These are phyloP conservation scores for Semnornis frantzii DNA, from an alignment of 2,113 vertebrate genomes.

Conservation along the genomic window DNA sequence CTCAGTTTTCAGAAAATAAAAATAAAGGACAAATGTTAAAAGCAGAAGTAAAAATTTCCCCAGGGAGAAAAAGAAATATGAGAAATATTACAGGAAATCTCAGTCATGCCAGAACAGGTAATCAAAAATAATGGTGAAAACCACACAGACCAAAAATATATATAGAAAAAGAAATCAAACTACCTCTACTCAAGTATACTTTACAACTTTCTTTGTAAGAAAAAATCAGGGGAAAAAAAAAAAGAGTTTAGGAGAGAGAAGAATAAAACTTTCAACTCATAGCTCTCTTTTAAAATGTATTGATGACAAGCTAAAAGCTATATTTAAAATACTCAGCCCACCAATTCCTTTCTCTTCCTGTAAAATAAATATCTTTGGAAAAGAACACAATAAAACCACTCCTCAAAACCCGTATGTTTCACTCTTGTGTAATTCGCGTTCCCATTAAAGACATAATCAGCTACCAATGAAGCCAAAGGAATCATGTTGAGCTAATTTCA, in stretches of 20 bases:
- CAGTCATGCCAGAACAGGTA: constrained; percentile 65
- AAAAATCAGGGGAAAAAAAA: neutral
- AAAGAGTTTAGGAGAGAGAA: neutral
- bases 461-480: neutral
- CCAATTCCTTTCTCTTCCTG: neutral
- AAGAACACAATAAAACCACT: neutral
- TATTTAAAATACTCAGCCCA: constrained; percentile 31
- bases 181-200: constrained; percentile 1
- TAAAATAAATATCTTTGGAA: constrained; percentile 19
- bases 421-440: neutral
- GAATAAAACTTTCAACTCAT: constrained; percentile 16
- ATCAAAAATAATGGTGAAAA: constrained; percentile 76
- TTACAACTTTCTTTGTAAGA: constrained; percentile 23
- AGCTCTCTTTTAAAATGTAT: constrained; percentile 13
- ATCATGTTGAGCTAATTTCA: neutral
- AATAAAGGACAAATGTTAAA: constrained; percentile 71
- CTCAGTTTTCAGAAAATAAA: constrained; percentile 70
- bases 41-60: constrained; percentile 73
- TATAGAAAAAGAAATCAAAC: neutral
- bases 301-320: constrained; percentile 25
- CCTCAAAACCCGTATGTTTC: neutral
- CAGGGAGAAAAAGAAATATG: constrained; percentile 72
- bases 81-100: constrained; percentile 77
- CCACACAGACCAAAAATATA: constrained; percentile 41
- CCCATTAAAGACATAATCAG: neutral